phyloP scores from a whole-genome alignment of 2,888 invertebrate species.

The Saturnia pavonia region DNA sequence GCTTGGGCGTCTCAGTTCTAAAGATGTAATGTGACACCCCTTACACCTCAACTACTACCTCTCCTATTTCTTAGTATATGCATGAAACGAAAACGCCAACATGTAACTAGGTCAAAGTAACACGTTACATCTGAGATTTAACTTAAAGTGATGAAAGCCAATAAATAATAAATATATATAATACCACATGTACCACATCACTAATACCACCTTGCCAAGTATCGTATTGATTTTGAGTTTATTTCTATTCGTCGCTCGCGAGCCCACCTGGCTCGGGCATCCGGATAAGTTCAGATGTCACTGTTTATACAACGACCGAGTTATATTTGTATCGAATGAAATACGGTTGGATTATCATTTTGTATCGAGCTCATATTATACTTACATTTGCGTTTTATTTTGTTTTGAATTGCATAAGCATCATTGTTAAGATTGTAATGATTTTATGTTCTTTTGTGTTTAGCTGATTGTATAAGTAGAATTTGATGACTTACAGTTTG shows the following conservation, averaged over 20 bases:
- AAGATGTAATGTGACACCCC: too few species aligned
- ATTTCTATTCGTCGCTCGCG: slow-evolving; percentile 55
- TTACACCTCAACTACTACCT: too few species aligned
- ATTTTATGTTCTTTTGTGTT: background rate
- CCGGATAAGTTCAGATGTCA: slow-evolving; percentile 38
- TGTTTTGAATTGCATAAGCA: background rate
- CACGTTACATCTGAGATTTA: too few species aligned
- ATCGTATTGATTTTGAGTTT: slow-evolving; percentile 67
- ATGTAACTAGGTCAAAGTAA: too few species aligned
- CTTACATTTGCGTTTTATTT: background rate
- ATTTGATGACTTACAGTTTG: background rate
- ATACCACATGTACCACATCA: slow-evolving; percentile 29
- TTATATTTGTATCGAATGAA: slow-evolving; percentile 21
- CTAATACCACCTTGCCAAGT: slow-evolving; percentile 52
- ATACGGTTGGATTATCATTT: slow-evolving; percentile 32
- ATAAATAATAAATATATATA: slow-evolving; percentile 26
- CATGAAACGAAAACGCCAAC: too few species aligned
- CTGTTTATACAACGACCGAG: slow-evolving; percentile 15
- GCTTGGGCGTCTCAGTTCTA: too few species aligned
- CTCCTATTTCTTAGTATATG: too few species aligned
- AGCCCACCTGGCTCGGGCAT: slow-evolving; percentile 49
- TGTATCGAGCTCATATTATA: background rate
- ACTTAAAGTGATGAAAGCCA: too few species aligned
- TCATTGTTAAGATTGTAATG: background rate
- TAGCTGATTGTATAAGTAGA: background rate